These are phyloP conservation scores for Bemisia tabaci DNA, from an alignment of 1,140 invertebrate genomes.

Conservation along the genomic window DNA sequence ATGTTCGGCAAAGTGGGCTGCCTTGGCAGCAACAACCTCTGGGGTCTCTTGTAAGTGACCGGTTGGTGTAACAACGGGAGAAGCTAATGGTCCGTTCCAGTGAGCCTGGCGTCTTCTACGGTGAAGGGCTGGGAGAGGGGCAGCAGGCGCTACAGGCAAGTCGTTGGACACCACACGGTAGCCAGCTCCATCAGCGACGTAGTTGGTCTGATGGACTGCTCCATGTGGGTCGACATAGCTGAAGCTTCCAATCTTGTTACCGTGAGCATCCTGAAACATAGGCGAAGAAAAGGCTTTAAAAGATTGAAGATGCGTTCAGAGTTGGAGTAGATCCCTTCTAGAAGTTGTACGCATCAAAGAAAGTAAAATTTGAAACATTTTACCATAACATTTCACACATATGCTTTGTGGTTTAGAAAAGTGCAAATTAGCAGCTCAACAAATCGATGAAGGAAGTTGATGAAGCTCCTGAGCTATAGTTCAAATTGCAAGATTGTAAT, in stretches of 20 bases:
- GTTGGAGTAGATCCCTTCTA: no score
- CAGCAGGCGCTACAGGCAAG: slow-evolving; percentile 27
- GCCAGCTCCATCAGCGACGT: slow-evolving; percentile 32
- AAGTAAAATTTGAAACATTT: no score
- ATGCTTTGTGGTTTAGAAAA: no score
- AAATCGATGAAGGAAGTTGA: no score
- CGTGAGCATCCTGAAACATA: slow-evolving; percentile 32
- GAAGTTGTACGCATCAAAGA: no score
- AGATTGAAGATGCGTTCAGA: no score
- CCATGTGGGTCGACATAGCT: slow-evolving; percentile 38
- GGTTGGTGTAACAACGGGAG: slow-evolving; percentile 2
- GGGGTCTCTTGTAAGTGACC: slow-evolving; percentile 17
- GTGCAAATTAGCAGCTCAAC: no score
- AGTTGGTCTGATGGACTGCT: slow-evolving; percentile 28
- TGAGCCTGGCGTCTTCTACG: slow-evolving; percentile 7
- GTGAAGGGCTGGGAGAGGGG: slow-evolving; percentile 5
- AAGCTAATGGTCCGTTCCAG: slow-evolving; percentile 25
- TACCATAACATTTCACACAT: no score
- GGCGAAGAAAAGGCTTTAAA: no score
- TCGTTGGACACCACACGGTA: slow-evolving; percentile 36
- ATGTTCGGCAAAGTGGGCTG: slow-evolving; percentile 21
- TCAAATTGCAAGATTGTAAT: no score
- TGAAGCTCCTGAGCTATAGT: no score
- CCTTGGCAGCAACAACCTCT: slow-evolving; percentile 25
- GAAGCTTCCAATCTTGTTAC: slow-evolving; percentile 39